These are phyloP conservation scores for Caenorhabditis sp. DNA, from an alignment of 2,888 invertebrate genomes.

Conservation along the genomic window DNA sequence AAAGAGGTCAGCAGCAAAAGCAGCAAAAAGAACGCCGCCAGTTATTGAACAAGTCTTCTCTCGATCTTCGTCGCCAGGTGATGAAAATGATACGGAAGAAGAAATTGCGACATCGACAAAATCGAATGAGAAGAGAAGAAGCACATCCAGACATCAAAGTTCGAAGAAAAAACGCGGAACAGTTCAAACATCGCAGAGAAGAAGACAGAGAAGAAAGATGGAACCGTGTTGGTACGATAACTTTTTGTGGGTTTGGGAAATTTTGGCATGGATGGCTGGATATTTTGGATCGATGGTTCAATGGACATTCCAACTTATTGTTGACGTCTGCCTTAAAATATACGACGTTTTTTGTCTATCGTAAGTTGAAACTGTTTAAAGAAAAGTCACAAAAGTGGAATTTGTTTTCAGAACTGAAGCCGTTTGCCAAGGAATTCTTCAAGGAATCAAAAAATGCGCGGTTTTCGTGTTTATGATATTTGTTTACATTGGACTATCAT, in stretches of 20 bases:
- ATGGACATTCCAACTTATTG: slow-evolving; percentile 48
- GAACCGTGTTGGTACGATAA: slow-evolving; percentile 22
- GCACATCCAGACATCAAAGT: slow-evolving; percentile 9
- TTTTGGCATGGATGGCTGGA: background rate
- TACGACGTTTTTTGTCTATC: slow-evolving; percentile 22
- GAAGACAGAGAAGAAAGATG: slow-evolving; percentile 21
- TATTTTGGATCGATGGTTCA: slow-evolving; percentile 17
- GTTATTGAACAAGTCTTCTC: slow-evolving; percentile 31
- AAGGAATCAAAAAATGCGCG: background rate
- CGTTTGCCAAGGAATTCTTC: background rate
- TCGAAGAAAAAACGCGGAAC: slow-evolving; percentile 19
- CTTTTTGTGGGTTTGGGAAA: background rate
- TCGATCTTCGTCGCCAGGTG: slow-evolving; percentile 27
- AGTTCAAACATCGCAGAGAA: slow-evolving; percentile 14
- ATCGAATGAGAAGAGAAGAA: slow-evolving; percentile 1
- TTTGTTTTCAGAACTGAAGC: slow-evolving; percentile 7
- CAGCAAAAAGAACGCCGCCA: slow-evolving; percentile 21
- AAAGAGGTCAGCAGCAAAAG: slow-evolving; percentile 2
- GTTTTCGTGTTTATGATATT: background rate
- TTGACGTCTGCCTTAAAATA: slow-evolving; percentile 43
- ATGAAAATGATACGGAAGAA: slow-evolving; percentile 18
- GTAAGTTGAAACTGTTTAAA: no score
- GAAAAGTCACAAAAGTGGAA: no score
- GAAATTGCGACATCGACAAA: slow-evolving; percentile 13
- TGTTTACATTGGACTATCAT: background rate